Conservation (phyloP, 2,797 vertebrate genomes). For the Artibeus lituratus region DNA sequence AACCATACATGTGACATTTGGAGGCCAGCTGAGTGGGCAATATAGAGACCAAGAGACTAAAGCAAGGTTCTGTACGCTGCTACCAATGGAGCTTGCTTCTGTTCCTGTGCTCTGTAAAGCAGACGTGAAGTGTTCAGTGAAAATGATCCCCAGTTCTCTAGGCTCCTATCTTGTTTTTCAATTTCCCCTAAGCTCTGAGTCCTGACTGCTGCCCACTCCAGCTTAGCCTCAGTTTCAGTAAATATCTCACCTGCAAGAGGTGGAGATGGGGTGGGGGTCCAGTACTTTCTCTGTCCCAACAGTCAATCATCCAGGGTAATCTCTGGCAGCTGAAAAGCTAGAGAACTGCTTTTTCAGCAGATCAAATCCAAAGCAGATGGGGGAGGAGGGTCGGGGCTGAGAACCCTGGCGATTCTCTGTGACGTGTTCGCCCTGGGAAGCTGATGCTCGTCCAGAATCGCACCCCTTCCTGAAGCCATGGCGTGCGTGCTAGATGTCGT, state of each 20-base stretch:
- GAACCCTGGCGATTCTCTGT: constrained; percentile 64
- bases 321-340: constrained; percentile 32
- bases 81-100: background rate
- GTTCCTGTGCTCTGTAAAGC: background rate
- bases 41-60: background rate
- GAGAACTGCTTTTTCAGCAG: constrained; percentile 65
- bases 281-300: constrained; percentile 7
- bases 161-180: background rate
- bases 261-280: background rate
- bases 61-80: background rate
- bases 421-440: constrained; percentile 60
- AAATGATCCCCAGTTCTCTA: constrained; percentile 44
- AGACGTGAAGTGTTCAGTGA: constrained; percentile 34
- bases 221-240: background rate
- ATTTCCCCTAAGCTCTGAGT: background rate
- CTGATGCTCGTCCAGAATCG: constrained; percentile 53
- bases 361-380: constrained; percentile 77
- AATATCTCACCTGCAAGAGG: background rate
- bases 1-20: background rate
- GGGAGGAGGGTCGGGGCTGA: constrained; percentile 66
- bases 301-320: constrained; percentile 57
- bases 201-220: background rate
- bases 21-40: background rate
- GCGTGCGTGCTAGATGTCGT: constrained; percentile 48
- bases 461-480: constrained; percentile 33